Conservation (phyloP, 2,113 vertebrate species). For the Octodon degus region DNA sequence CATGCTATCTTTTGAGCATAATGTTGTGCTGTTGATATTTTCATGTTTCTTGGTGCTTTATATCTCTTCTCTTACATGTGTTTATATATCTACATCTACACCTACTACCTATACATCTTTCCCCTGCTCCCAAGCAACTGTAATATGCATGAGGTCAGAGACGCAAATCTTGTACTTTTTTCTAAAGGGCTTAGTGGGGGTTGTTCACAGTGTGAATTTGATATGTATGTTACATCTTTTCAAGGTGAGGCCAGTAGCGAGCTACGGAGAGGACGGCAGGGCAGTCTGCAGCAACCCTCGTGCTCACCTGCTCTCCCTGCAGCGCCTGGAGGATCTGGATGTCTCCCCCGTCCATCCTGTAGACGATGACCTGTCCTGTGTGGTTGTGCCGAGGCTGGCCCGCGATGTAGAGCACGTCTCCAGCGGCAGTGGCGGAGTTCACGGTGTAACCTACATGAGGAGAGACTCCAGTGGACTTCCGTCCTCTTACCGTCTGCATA, state of each 20-base stretch:
- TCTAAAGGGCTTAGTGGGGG: not conserved
- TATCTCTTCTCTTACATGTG: not conserved
- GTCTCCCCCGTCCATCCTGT: constrained; percentile 86
- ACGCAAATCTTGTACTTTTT: not conserved
- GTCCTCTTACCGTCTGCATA: no score
- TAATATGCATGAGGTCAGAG: not conserved
- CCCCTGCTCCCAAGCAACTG: not conserved
- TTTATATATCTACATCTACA: not conserved
- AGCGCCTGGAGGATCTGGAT: constrained; percentile 90
- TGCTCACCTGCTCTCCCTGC: constrained; percentile 93
- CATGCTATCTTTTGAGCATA: not conserved
- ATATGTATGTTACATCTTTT: not conserved
- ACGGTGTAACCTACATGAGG: constrained; percentile 92
- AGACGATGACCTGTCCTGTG: constrained; percentile 94
- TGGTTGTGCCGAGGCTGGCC: constrained; percentile 98
- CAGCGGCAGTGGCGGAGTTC: constrained; percentile 90
- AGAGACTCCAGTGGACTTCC: not conserved
- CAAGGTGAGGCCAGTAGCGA: not conserved
- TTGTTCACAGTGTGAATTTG: not conserved
- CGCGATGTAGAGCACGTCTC: constrained; percentile 91
- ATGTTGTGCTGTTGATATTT: not conserved
- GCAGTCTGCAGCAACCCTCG: not conserved
- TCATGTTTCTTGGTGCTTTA: not conserved
- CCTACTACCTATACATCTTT: no score
- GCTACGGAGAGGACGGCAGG: not conserved